These are phyloP conservation scores for Arizona elegans DNA, from an alignment of 2,113 vertebrate species.

Conservation along the genomic window DNA sequence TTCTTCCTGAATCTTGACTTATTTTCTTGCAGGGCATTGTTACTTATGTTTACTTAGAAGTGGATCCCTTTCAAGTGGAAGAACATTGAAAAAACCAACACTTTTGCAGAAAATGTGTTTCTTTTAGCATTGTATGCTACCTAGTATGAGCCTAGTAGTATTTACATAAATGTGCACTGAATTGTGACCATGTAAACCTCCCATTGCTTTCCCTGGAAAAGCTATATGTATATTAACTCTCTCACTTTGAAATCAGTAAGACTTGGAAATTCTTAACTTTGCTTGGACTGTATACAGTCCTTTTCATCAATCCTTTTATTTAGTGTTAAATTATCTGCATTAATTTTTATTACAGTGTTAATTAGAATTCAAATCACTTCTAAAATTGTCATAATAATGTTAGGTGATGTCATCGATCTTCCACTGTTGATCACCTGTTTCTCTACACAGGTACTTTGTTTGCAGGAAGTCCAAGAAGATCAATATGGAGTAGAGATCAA, in stretches of 20 bases:
- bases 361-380: not conserved
- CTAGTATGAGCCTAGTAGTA: not conserved
- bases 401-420: not conserved
- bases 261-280: not conserved
- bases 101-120: not conserved
- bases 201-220: not conserved
- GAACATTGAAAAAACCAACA: not conserved
- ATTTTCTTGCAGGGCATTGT: not conserved
- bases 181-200: not conserved
- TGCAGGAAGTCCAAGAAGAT: conserved; percentile 96
- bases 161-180: not conserved
- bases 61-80: not conserved
- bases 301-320: not conserved
- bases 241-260: not conserved
- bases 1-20: not conserved
- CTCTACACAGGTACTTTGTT: conserved; percentile 84
- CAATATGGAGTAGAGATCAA: conserved; percentile 88
- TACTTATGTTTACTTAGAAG: not conserved
- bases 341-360: not conserved
- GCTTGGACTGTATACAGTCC: not conserved
- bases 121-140: not conserved
- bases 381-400: not conserved
- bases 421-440: not conserved
- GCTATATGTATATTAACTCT: not conserved
- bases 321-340: no score